Evolutionary conservation across 2,797 vertebrate genomes (phyloP).

Genomic region (Muscicapa striata): DNA sequence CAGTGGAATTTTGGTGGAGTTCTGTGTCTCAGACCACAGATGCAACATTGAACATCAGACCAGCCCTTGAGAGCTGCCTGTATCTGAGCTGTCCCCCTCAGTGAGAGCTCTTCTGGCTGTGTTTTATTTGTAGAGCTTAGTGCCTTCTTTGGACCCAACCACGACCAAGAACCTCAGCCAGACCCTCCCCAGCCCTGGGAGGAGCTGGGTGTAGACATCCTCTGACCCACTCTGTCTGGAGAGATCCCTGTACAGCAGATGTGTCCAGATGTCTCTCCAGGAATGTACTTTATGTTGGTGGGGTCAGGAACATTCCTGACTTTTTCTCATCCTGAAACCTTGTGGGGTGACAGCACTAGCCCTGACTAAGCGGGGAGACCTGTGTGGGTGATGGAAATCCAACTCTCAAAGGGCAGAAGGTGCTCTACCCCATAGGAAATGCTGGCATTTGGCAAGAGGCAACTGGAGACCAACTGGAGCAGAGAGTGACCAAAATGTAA

Average conservation of each 20-base stretch:
- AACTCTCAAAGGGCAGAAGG: not conserved
- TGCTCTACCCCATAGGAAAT: not conserved
- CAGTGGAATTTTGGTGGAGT: not conserved
- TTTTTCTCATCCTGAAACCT: not conserved
- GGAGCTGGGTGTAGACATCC: not conserved
- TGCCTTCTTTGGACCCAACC: not conserved
- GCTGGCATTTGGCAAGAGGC: not conserved
- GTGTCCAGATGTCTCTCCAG: not conserved
- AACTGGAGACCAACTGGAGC: not conserved
- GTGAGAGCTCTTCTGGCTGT: not conserved
- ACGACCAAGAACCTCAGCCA: not conserved
- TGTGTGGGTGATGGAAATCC: not conserved
- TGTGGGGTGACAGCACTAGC: not conserved
- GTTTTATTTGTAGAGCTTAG: not conserved
- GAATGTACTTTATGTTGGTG: not conserved
- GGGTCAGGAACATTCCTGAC: not conserved
- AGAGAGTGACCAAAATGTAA: not conserved
- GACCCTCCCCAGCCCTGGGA: not conserved
- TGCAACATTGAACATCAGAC: not conserved
- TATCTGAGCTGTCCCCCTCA: not conserved
- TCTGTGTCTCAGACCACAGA: not conserved
- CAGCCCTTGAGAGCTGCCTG: not conserved
- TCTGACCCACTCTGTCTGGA: not conserved
- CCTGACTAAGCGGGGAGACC: not conserved
- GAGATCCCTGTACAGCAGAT: not conserved